phyloP scores from a whole-genome alignment of 2,797 vertebrate genomes.

The Malurus leucopterus region DNA sequence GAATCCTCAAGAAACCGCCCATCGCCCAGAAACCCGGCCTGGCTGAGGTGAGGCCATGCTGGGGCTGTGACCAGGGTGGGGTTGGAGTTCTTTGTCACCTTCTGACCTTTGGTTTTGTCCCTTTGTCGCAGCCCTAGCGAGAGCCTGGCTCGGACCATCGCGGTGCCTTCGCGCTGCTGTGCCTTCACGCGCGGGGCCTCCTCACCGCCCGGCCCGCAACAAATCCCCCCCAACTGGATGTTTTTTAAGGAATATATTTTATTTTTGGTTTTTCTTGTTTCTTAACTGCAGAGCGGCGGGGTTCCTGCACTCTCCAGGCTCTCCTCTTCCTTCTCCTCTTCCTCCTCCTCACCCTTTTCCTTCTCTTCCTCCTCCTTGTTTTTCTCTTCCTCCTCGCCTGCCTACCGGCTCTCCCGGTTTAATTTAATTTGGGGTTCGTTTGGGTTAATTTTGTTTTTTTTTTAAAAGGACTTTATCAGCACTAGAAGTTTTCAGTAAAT shows the following conservation, averaged over 20 bases:
- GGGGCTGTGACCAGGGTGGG: fast-evolving
- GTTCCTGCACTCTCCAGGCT: fast-evolving
- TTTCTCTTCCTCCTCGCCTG: neutral
- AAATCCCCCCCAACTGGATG: neutral
- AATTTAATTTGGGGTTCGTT: slow-evolving; percentile 21
- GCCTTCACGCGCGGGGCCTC: neutral
- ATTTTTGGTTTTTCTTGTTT: neutral
- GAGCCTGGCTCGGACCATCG: neutral
- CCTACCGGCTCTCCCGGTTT: neutral
- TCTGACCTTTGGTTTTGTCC: fast-evolving
- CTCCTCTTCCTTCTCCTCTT: neutral
- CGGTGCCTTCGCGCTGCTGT: slow-evolving; percentile 34
- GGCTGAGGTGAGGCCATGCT: slow-evolving; percentile 8
- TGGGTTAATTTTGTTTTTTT: neutral
- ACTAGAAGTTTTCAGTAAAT: slow-evolving; percentile 28
- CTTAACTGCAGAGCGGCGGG: neutral
- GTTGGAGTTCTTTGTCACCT: fast-evolving
- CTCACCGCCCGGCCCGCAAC: neutral
- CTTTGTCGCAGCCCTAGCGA: slow-evolving; percentile 9
- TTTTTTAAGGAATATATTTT: neutral
- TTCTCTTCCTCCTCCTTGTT: neutral
- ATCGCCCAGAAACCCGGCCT: slow-evolving; percentile 87
- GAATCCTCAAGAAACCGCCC: slow-evolving; percentile 81
- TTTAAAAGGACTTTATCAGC: slow-evolving; percentile 28
- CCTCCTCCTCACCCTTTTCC: fast-evolving